Base-by-base conservation (phyloP, 2,113 vertebrate genomes). In the Nymphicus hollandicus region DNA sequence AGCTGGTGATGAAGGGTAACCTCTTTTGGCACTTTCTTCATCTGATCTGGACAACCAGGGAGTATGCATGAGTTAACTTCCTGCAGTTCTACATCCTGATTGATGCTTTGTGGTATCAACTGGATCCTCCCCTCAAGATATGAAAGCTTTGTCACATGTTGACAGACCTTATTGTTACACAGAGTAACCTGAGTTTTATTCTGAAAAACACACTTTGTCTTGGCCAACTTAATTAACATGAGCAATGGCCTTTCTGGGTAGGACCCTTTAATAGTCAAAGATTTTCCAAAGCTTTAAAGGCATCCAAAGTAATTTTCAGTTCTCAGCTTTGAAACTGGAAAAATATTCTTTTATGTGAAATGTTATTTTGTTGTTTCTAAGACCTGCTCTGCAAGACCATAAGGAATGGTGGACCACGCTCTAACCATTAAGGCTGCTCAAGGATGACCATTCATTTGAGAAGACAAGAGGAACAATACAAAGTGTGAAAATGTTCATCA, bases 31-130 rank as follows among this genome's bases (percentile, higher is more conserved):
- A 93, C 56, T 91, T 93, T 55, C 77, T 92, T 92, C 81, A 9
- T 87, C 81, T 91, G 83, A 96, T 89, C 86, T 72, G 89, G 93
- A 96, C 93, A 93, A 61, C 44, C 61, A 35, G 64, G 44, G 70
- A 91, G 24, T n/a, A 97, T 2, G 61, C 95, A 93, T 92, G 93
- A 96, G 86, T 96, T 97, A 88, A 92, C 93, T 95, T 96, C 73
- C 77, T 68, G 77, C 47, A 72, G 84, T 77, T 92, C 81, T 56
- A 4, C 65, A 65, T 68, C 73, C 61, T 92, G 91, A 95, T 9
- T 95, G 94, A 95, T 2, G 5, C 61, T 87, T 76, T 17, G 24
- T 71, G 88, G 86, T 73, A 91, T 79, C 77, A 92, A 71, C 65
- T 92, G 65, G 81, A 87, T 95, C 73, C 81, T 95, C 81, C 83